Percentiles rank a stretch among this genome's conserved stretches.
Evolutionary conservation across 2,113 vertebrate genomes (phyloP).

Genomic region (Hyperopisus bebe): DNA sequence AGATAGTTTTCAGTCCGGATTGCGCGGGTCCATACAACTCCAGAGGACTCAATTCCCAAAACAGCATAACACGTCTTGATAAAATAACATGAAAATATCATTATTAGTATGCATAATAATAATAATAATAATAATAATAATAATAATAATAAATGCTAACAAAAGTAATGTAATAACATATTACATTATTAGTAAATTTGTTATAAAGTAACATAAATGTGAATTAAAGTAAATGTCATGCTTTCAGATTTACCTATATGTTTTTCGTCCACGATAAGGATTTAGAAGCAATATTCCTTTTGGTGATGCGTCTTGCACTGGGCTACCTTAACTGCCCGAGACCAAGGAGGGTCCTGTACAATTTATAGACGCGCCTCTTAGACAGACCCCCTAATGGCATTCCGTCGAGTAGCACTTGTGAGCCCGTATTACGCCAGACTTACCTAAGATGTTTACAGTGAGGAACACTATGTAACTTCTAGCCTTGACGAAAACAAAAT

Average conservation of each 20-base stretch:
- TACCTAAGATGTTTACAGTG: constrained; percentile 48
- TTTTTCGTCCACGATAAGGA: background rate
- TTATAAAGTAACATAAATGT: background rate
- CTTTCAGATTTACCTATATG: background rate
- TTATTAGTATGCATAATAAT: background rate
- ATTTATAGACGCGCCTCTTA: constrained; percentile 51
- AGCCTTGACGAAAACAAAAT: background rate
- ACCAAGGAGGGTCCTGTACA: constrained; percentile 23
- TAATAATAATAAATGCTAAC: background rate
- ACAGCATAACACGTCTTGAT: background rate
- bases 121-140: background rate
- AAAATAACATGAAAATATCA: background rate
- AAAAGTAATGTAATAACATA: background rate
- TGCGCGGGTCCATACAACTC: background rate
- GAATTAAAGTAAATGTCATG: background rate
- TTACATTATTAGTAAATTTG: background rate
- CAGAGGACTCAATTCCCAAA: background rate
- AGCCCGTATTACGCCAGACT: constrained; percentile 23
- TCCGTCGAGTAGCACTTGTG: constrained; percentile 19
- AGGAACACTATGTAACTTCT: constrained; percentile 8
- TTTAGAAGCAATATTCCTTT: background rate
- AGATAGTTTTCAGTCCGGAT: background rate
- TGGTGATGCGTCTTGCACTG: background rate
- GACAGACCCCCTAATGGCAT: constrained; percentile 29
- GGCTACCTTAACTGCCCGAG: constrained; percentile 10